Evolutionary conservation across 2,113 vertebrate genomes (phyloP).

Genomic region (Dolichotis patagonum): DNA sequence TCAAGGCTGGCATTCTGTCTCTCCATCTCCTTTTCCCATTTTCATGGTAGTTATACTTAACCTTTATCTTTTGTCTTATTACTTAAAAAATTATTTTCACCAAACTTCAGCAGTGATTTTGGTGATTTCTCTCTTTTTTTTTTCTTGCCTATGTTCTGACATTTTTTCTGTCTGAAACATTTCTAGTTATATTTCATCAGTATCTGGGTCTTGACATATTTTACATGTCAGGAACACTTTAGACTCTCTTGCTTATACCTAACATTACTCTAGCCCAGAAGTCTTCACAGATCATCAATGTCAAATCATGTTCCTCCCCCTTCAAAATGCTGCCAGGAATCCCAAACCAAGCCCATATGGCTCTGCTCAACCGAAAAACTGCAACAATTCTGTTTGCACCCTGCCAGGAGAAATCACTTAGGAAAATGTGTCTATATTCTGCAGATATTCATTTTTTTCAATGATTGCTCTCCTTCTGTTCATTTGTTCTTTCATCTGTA

Average conservation of each 20-base stretch:
- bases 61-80: neutral
- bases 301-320: conserved; percentile 50
- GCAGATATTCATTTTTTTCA: conserved; percentile 59
- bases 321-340: conserved; percentile 51
- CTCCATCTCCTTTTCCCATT: neutral
- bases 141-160: neutral
- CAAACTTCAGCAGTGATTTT: neutral
- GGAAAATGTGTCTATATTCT: conserved; percentile 46
- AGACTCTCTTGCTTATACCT: conserved; percentile 6
- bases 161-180: neutral
- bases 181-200: conserved; percentile 20
- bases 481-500: conserved; percentile 53
- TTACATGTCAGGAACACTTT: conserved; percentile 40
- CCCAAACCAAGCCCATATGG: conserved; percentile 56
- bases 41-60: neutral
- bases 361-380: conserved; percentile 32
- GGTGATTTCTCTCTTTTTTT: neutral
- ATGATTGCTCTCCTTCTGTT: conserved; percentile 29
- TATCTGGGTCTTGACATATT: conserved; percentile 30
- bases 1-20: neutral
- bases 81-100: neutral
- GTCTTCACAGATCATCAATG: conserved; percentile 65
- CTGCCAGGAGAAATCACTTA: conserved; percentile 24
- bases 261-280: neutral
- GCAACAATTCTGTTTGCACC: conserved; percentile 21